phyloP scores from a whole-genome alignment of 1,140 invertebrate species.

The Drosophila bipectinata region DNA sequence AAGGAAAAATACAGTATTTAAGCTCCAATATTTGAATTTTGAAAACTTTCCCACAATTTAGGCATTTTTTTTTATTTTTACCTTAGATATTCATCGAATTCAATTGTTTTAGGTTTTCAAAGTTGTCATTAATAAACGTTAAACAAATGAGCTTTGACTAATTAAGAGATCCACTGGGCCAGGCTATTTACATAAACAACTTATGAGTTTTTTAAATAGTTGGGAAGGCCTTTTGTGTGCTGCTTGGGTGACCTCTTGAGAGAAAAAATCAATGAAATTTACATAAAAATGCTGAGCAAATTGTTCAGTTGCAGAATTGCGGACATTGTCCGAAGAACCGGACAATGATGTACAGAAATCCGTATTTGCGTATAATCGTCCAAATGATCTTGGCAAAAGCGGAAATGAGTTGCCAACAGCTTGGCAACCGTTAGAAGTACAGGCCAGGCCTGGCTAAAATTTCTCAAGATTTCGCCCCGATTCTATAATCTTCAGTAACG shows the following conservation, averaged over 20 bases:
- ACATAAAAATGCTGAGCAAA: constrained; percentile 61
- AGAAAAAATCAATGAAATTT: constrained; percentile 34
- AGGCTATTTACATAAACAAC: constrained; percentile 35
- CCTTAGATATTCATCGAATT: constrained; percentile 28
- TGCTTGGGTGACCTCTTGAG: constrained; percentile 33
- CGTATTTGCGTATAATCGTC: constrained; percentile 64
- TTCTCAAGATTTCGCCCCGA: constrained; percentile 28
- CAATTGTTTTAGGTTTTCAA: constrained; percentile 9
- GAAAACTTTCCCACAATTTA: background rate
- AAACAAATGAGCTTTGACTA: constrained; percentile 38
- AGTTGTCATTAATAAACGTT: constrained; percentile 60
- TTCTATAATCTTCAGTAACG: constrained; percentile 32
- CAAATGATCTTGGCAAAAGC: constrained; percentile 46
- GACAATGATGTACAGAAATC: constrained; percentile 49
- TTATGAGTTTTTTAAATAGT: constrained; percentile 59
- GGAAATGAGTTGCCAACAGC: constrained; percentile 67
- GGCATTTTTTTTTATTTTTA: constrained; percentile 8
- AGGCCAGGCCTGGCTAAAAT: constrained; percentile 18
- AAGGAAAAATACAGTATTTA: background rate
- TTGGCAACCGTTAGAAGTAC: constrained; percentile 42
- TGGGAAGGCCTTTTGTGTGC: constrained; percentile 47
- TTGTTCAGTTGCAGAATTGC: constrained; percentile 31
- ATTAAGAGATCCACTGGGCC: constrained; percentile 45
- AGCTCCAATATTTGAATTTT: background rate
- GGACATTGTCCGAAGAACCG: constrained; percentile 26